These are phyloP conservation scores for Strix aluco DNA, from an alignment of 2,113 vertebrate species.

Conservation along the genomic window DNA sequence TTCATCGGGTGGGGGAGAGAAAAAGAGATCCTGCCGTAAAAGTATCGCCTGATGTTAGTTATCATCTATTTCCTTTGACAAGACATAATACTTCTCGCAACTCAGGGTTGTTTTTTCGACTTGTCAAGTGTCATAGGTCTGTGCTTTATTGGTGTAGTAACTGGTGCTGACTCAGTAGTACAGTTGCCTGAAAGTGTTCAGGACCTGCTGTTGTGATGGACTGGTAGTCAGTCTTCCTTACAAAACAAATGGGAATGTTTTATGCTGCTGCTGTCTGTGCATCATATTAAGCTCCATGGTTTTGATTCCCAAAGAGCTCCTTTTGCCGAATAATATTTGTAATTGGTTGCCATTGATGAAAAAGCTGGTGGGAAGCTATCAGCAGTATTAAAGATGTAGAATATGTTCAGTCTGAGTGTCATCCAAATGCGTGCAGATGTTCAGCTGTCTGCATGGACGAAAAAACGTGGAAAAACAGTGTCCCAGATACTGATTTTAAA, in stretches of 20 bases:
- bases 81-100: rapidly evolving
- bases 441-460: rapidly evolving
- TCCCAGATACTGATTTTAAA: background rate
- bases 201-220: rapidly evolving
- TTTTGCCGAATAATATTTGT: rapidly evolving
- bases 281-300: background rate
- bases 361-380: background rate
- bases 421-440: background rate
- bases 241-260: rapidly evolving
- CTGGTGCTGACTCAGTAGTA: background rate
- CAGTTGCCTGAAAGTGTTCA: background rate
- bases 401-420: background rate
- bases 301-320: background rate
- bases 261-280: rapidly evolving
- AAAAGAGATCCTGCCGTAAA: rapidly evolving
- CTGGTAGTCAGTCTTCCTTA: rapidly evolving
- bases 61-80: rapidly evolving
- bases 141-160: background rate
- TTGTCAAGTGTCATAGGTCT: background rate
- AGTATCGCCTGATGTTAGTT: rapidly evolving
- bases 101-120: background rate
- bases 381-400: rapidly evolving
- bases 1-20: too few species aligned
- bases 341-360: background rate
- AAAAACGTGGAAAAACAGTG: background rate